Conservation (phyloP, 2,113 vertebrate genomes). For the Neogobius melanostomus region DNA sequence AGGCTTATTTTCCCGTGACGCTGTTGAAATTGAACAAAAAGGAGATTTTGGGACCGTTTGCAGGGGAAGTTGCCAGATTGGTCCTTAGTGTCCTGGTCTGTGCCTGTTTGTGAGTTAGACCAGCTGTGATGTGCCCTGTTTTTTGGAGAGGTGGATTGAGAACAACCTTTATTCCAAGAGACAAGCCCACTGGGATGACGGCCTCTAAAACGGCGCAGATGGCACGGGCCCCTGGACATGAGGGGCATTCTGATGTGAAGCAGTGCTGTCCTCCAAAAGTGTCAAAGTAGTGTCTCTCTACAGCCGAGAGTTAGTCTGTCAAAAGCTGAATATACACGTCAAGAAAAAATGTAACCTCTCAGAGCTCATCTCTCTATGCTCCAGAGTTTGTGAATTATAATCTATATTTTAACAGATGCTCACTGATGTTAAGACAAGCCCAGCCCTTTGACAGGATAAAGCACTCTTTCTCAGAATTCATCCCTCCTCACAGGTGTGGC, state of each 20-base stretch:
- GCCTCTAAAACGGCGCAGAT: constrained; percentile 44
- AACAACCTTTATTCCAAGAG: constrained; percentile 53
- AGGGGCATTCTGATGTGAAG: constrained; percentile 51
- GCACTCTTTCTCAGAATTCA: too few relatives aligned
- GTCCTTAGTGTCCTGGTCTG: constrained; percentile 28
- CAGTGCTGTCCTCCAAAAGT: constrained; percentile 26
- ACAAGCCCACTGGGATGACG: constrained; percentile 34
- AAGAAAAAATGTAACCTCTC: constrained; percentile 30
- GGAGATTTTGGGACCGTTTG: constrained; percentile 49
- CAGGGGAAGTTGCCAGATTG: constrained; percentile 46
- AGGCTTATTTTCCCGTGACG: constrained; percentile 18
- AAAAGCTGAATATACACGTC: not conserved
- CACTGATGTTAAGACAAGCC: too few relatives aligned
- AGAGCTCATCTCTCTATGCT: constrained; percentile 41
- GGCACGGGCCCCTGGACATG: constrained; percentile 38
- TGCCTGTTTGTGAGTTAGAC: constrained; percentile 43
- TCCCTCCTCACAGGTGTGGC: too few relatives aligned
- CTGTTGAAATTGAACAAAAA: constrained; percentile 39
- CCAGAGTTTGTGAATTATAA: too few relatives aligned
- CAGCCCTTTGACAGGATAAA: too few relatives aligned
- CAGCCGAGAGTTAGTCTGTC: not conserved
- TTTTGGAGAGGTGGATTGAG: constrained; percentile 37
- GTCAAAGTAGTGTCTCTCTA: not conserved
- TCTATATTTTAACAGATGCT: too few relatives aligned
- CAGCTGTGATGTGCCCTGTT: constrained; percentile 52